phyloP scores from a whole-genome alignment of 2,888 invertebrate genomes.

The Eupithecia abbreviata region DNA sequence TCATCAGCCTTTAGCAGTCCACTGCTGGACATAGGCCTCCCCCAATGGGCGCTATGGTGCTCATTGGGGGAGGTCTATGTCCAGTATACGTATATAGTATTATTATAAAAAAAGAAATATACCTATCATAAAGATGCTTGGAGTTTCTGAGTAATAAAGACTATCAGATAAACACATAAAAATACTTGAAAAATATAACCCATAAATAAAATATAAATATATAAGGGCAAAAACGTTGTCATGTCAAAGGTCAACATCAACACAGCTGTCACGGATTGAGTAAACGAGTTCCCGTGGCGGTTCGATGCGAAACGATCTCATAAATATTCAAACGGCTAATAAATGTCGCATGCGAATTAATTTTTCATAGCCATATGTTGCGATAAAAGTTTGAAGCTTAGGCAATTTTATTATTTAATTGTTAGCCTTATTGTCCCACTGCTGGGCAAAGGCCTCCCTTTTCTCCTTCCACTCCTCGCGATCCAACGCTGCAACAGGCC shows the following conservation, averaged over 20 bases:
- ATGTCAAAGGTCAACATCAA: conserved; percentile 37
- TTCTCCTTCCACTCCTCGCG: no score
- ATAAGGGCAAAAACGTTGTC: background rate
- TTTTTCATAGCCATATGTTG: conserved; percentile 34
- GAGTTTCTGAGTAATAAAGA: background rate
- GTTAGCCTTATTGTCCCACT: no score
- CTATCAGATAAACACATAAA: background rate
- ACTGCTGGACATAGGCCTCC: no score
- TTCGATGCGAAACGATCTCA: conserved; percentile 31
- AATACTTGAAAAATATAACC: background rate
- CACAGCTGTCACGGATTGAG: conserved; percentile 42
- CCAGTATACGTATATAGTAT: no score
- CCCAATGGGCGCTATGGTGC: no score
- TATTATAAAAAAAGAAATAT: no score
- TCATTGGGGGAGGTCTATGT: no score
- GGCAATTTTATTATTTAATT: background rate
- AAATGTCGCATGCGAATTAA: conserved; percentile 39
- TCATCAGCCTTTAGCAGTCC: no score
- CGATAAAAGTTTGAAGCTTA: background rate
- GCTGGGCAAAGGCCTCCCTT: no score
- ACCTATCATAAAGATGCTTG: no score
- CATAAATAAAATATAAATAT: no score
- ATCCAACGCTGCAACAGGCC: no score
- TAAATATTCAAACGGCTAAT: conserved; percentile 43
- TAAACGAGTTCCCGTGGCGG: conserved; percentile 40